A percentile compares a stretch with the other conserved stretches of the same genome.
Evolutionary conservation across 2,113 vertebrate genomes (phyloP).

Genomic region (Aegithalos caudatus): DNA sequence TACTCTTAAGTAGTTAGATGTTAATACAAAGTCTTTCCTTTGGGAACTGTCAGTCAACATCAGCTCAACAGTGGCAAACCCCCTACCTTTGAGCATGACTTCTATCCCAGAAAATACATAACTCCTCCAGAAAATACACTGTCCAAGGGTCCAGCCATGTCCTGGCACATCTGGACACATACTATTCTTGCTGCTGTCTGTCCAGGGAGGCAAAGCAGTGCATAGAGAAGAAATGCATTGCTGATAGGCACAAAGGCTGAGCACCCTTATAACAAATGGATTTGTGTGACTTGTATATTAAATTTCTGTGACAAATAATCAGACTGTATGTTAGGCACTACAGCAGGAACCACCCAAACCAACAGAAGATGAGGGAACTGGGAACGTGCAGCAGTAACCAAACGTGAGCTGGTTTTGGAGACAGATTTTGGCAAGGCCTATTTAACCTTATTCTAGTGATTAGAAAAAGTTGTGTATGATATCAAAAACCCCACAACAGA

Average conservation of each 20-base stretch:
- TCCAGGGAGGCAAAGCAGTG: background rate
- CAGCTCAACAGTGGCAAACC: background rate
- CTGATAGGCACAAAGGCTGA: background rate
- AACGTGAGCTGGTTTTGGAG: background rate
- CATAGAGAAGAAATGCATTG: background rate
- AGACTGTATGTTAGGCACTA: background rate
- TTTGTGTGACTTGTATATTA: background rate
- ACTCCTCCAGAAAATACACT: background rate
- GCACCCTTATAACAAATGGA: background rate
- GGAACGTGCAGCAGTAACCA: background rate
- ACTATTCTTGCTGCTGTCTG: background rate
- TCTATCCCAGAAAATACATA: background rate
- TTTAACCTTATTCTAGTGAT: background rate
- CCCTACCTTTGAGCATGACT: background rate
- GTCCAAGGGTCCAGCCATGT: background rate
- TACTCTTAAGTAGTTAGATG: background rate
- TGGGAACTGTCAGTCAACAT: background rate
- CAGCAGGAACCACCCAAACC: background rate
- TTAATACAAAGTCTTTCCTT: background rate
- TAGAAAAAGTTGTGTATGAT: background rate
- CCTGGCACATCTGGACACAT: background rate
- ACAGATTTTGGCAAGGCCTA: background rate
- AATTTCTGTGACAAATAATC: background rate
- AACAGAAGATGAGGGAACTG: background rate
- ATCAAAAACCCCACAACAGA: rapidly evolving